These are phyloP conservation scores for Boleophthalmus pectinirostris DNA, from an alignment of 2,113 vertebrate genomes.

Conservation along the genomic window DNA sequence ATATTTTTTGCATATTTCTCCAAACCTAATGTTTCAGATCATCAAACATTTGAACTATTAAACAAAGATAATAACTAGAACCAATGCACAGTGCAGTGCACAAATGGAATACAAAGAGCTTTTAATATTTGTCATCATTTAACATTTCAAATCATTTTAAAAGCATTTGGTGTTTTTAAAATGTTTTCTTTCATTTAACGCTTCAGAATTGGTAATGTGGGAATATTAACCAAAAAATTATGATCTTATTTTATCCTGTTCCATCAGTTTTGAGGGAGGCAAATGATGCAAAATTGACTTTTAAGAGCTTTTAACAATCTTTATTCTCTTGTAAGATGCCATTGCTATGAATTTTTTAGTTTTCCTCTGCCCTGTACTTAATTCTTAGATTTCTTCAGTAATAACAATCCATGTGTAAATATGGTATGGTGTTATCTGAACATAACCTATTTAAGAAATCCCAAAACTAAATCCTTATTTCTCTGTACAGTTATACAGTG, in stretches of 20 bases:
- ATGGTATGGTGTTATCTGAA: neutral
- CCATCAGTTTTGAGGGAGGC: neutral
- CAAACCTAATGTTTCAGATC: neutral
- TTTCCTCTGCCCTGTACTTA: too few species aligned
- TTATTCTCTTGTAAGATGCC: too few species aligned
- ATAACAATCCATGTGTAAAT: too few species aligned
- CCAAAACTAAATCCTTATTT: neutral
- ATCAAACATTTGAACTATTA: neutral
- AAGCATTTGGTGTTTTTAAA: too few species aligned
- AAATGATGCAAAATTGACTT: too few species aligned
- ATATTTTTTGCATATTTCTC: neutral
- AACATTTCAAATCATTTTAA: neutral
- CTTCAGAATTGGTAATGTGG: too few species aligned
- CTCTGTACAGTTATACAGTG: slow-evolving; percentile 33
- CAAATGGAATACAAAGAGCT: neutral
- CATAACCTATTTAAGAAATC: neutral
- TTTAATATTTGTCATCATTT: neutral
- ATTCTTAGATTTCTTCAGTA: too few species aligned
- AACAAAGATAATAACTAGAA: neutral
- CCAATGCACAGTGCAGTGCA: neutral
- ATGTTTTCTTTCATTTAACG: too few species aligned
- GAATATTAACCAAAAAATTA: neutral
- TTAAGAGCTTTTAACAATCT: too few species aligned
- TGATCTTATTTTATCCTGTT: neutral
- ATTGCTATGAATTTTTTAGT: too few species aligned